Percentiles rank a stretch among this genome's conserved stretches.
These are phyloP conservation scores for Papilio demoleus DNA, from an alignment of 2,888 invertebrate genomes.

Conservation along the genomic window DNA sequence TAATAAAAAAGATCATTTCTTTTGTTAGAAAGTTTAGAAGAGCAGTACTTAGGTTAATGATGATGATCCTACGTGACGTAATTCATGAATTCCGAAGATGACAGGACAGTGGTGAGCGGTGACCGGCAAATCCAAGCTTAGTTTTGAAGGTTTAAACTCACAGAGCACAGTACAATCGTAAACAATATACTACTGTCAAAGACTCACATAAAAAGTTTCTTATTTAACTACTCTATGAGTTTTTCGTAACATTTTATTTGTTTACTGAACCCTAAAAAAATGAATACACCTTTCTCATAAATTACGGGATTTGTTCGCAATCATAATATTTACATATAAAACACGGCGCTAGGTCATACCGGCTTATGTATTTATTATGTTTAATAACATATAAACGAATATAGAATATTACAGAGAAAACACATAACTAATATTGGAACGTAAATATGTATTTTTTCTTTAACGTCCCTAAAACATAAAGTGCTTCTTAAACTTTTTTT, in stretches of 20 bases:
- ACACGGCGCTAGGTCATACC: constrained; percentile 19
- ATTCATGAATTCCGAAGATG: too few species aligned
- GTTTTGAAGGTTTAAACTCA: too few species aligned
- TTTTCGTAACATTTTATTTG: background rate
- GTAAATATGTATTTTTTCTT: background rate
- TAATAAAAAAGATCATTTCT: too few species aligned
- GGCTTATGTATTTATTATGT: constrained; percentile 16
- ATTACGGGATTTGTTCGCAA: constrained; percentile 55
- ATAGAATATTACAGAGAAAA: constrained; percentile 10
- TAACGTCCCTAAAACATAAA: background rate
- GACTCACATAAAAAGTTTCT: too few species aligned
- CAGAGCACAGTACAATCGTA: too few species aligned
- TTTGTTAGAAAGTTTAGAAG: too few species aligned
- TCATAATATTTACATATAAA: constrained; percentile 54
- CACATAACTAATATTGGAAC: too few species aligned
- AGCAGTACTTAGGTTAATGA: too few species aligned
- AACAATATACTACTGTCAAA: too few species aligned
- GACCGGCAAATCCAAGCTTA: too few species aligned
- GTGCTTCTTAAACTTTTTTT: background rate
- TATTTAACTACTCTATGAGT: background rate
- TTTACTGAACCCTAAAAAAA: constrained; percentile 51
- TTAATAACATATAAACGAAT: constrained; percentile 23
- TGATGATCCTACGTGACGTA: too few species aligned
- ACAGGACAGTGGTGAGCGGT: too few species aligned
- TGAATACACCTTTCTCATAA: constrained; percentile 56